Evolutionary conservation across 2,888 invertebrate genomes (phyloP), one percentile per base, ranked within the genome.

Genomic region (Melanophora roralis): DNA sequence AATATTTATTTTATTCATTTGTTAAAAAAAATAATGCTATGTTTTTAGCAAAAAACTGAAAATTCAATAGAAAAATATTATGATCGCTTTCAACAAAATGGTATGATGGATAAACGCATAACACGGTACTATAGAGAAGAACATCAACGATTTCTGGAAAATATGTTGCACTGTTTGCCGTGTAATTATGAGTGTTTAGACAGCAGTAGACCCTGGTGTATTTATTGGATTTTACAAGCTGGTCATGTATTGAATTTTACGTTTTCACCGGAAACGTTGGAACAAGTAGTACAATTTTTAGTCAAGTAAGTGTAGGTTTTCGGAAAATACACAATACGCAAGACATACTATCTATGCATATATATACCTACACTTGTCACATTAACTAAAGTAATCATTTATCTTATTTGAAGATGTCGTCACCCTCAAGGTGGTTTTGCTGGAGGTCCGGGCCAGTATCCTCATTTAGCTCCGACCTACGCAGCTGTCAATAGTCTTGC

Each of bases 391-490:
- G 16, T 0, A 9, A 2, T 11, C 8, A 6, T 16, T 59, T 45
- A 8, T 43, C 73, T 2, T 8, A 7, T 36, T 9, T 64, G 3
- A 27, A 89, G 89, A 75, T 89, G 89, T 78, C 86, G 90, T 14
- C 79, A 86, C 53, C 84, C 86, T 0, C 82, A 93, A 55, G 98
- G 98, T 43, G 98, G 98, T 0, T 98, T 97, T 91, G 95, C 95
- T 74, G 99, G 99, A 68, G 99, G 99, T 0, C 99, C 98, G 0
- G 94, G 94, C 0, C 99, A 99, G 89, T 91, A 93, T 85, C 92
- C 98, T 19, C 99, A 99, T 91, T 92, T 99, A 76, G 99, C 99
- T 0, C 95, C 99, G 3, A 99, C 99, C 0, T 99, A 98, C 91
- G 99, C 98, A 55, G 98, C 99, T 79, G 94, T 99, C 0, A 97